A percentile compares a stretch with the other conserved stretches of the same genome.
Conservation (phyloP, 2,113 vertebrate species). For the Galeopterus variegatus region DNA sequence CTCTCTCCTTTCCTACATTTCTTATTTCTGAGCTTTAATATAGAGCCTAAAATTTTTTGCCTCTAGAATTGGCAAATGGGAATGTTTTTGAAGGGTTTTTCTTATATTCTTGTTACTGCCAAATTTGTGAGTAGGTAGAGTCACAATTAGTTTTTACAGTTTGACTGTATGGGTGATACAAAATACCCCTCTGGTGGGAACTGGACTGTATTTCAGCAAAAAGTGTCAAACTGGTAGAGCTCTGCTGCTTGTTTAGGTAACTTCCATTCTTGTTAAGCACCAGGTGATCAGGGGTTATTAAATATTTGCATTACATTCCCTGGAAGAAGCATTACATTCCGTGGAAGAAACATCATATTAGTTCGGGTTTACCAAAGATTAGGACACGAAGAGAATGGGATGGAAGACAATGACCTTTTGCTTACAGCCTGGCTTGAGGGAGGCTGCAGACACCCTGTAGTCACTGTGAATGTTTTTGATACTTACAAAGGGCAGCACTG, state of each 20-base stretch:
- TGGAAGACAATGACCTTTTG: conserved; percentile 31
- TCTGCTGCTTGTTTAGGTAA: neutral
- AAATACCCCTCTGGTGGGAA: neutral
- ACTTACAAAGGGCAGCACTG: neutral
- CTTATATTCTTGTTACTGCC: neutral
- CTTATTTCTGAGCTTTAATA: neutral
- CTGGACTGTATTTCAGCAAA: conserved; percentile 49
- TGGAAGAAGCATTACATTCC: neutral
- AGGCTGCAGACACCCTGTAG: neutral
- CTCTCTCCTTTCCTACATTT: neutral
- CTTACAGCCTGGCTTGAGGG: neutral
- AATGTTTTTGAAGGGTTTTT: neutral
- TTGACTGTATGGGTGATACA: neutral
- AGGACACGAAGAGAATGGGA: neutral
- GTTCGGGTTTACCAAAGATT: conserved; percentile 21
- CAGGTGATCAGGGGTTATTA: neutral
- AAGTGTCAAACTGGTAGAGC: neutral
- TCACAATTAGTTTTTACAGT: conserved; percentile 8
- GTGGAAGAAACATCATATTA: conserved; percentile 37
- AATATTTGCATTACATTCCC: neutral
- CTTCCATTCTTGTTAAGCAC: neutral
- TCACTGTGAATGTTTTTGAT: neutral
- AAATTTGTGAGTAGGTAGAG: neutral
- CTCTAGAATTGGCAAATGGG: conserved; percentile 14
- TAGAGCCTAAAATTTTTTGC: neutral